These are phyloP conservation scores for Lamellibrachia luymesi DNA, from an alignment of 1,140 invertebrate genomes.

Conservation along the genomic window DNA sequence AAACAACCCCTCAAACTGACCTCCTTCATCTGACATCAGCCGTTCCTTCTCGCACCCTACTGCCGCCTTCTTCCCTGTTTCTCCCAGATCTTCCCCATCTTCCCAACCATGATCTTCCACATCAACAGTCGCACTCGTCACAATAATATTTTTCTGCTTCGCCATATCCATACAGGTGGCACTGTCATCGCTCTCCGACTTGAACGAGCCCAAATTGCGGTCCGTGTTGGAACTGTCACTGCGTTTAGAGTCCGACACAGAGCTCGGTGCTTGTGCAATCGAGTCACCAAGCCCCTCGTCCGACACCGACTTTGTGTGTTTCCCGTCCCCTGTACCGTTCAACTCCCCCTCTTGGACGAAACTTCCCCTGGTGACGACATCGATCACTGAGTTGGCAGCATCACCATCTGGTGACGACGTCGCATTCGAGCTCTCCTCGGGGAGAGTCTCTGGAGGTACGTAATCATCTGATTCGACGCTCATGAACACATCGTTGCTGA, in stretches of 20 bases:
- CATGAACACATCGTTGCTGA: slow-evolving; percentile 65
- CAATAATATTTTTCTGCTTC: slow-evolving; percentile 16
- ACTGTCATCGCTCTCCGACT: slow-evolving; percentile 15
- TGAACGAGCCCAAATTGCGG: not conserved
- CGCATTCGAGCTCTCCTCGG: slow-evolving; percentile 51
- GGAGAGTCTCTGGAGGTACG: slow-evolving; percentile 51
- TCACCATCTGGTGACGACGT: slow-evolving; percentile 17
- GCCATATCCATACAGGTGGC: not conserved
- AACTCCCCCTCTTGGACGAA: not conserved
- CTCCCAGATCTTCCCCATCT: not conserved
- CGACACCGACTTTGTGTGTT: not conserved
- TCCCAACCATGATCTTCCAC: not conserved
- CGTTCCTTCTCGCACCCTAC: not conserved
- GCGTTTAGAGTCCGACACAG: slow-evolving; percentile 20
- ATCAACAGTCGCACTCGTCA: slow-evolving; percentile 18
- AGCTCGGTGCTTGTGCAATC: slow-evolving; percentile 2
- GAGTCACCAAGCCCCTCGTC: slow-evolving; percentile 24
- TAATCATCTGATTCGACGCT: slow-evolving; percentile 53
- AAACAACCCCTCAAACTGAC: not conserved
- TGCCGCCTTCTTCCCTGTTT: not conserved
- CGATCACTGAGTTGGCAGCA: not conserved
- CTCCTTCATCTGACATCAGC: slow-evolving; percentile 11
- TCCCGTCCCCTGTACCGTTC: not conserved
- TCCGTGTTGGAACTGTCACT: slow-evolving; percentile 21
- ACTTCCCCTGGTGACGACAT: slow-evolving; percentile 4